Evolutionary conservation across 2,113 vertebrate species (phyloP).

Genomic region (Noctilio leporinus): DNA sequence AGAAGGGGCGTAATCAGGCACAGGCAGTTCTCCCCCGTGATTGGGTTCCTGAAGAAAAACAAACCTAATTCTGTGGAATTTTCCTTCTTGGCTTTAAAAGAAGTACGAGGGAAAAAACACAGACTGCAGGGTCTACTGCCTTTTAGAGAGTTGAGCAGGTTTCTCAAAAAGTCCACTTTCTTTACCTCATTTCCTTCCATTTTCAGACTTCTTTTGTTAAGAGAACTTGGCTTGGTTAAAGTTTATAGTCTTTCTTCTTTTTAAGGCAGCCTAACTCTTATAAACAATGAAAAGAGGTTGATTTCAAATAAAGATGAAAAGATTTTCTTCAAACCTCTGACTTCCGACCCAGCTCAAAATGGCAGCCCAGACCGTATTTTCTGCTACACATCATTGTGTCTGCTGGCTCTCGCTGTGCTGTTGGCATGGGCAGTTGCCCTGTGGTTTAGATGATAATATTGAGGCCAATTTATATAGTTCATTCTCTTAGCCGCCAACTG

Average conservation of each 20-base stretch:
- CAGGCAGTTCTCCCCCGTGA: not conserved
- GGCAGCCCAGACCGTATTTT: not conserved
- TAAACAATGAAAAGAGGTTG: not conserved
- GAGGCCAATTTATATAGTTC: not conserved
- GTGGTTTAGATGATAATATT: not conserved
- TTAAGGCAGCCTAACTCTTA: not conserved
- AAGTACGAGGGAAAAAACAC: not conserved
- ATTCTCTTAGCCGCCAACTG: not conserved
- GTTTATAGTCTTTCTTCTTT: not conserved
- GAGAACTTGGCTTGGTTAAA: not conserved
- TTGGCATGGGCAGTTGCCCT: not conserved
- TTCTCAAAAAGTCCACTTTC: not conserved
- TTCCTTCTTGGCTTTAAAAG: not conserved
- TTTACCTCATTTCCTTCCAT: not conserved
- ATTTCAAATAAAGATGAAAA: slow-evolving; percentile 9
- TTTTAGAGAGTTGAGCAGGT: not conserved
- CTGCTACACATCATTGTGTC: not conserved
- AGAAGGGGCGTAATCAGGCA: not conserved
- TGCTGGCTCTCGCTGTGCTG: not conserved
- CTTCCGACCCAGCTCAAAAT: not conserved
- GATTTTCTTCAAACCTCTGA: not conserved
- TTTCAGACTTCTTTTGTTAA: not conserved
- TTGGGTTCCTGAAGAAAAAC: not conserved
- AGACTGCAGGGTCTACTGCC: not conserved
- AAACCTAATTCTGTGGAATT: not conserved